These are phyloP conservation scores for Bagarius yarrelli DNA, from an alignment of 2,113 vertebrate species.

Conservation along the genomic window DNA sequence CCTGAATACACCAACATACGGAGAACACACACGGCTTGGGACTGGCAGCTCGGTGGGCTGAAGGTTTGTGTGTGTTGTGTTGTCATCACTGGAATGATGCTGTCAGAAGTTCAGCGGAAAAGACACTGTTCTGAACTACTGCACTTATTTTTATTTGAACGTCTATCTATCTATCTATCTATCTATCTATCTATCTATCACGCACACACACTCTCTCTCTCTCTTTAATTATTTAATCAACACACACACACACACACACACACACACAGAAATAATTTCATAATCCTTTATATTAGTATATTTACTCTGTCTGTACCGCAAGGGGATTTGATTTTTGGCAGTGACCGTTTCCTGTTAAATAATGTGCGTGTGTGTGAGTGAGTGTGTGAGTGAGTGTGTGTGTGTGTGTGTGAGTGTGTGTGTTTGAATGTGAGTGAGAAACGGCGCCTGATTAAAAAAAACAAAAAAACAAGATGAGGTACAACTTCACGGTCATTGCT, in stretches of 20 bases:
- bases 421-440: constrained; percentile 14
- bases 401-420: constrained; percentile 1
- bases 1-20: not conserved
- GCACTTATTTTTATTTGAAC: not conserved
- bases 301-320: not conserved
- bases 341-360: constrained; percentile 23
- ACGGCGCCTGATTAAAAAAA: constrained; percentile 3
- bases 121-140: not conserved
- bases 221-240: no score
- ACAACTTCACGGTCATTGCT: constrained; percentile 36
- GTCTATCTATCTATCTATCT: no score
- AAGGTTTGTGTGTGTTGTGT: not conserved
- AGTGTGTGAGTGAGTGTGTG: constrained; percentile 13
- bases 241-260: not conserved
- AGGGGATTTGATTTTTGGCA: constrained; percentile 4
- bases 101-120: not conserved
- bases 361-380: not conserved
- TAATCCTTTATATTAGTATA: not conserved
- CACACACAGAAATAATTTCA: not conserved
- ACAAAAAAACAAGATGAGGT: constrained; percentile 26
- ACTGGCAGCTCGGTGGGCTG: not conserved
- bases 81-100: not conserved
- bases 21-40: not conserved
- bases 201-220: no score
- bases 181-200: no score